Conservation (phyloP, 1,140 invertebrate genomes). For the Calycopis cecrops region DNA sequence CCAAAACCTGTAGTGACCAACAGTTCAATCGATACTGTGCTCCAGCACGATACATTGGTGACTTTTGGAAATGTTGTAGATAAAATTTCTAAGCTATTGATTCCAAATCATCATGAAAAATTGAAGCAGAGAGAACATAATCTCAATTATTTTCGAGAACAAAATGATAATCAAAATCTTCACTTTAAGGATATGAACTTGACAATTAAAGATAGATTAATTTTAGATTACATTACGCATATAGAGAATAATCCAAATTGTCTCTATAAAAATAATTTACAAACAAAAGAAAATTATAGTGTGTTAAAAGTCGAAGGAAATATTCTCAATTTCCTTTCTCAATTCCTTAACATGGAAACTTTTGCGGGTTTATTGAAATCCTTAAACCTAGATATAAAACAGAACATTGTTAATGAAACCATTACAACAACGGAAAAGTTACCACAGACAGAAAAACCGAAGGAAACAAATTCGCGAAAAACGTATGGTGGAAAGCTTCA, state of each 20-base stretch:
- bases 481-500: constrained; percentile 18
- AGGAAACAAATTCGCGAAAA: constrained; percentile 20
- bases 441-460: constrained; percentile 8
- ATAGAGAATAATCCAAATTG: constrained; percentile 47
- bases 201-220: constrained; percentile 50
- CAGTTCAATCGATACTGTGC: constrained; percentile 17
- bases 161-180: constrained; percentile 26
- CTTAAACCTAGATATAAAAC: constrained; percentile 20
- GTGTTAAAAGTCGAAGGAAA: constrained; percentile 38
- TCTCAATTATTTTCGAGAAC: neutral
- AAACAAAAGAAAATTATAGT: constrained; percentile 20
- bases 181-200: constrained; percentile 36
- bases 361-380: constrained; percentile 43
- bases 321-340: constrained; percentile 52
- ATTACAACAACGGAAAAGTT: constrained; percentile 14
- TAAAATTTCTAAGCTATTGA: constrained; percentile 38
- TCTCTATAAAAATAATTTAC: constrained; percentile 27
- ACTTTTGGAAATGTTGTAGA: constrained; percentile 44
- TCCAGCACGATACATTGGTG: neutral
- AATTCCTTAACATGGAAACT: constrained; percentile 59
- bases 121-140: neutral
- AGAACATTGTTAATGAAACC: neutral
- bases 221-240: constrained; percentile 53
- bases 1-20: neutral
- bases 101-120: constrained; percentile 24